These are phyloP conservation scores for Trichonephila clavata DNA, from an alignment of 1,140 invertebrate species.

Conservation along the genomic window DNA sequence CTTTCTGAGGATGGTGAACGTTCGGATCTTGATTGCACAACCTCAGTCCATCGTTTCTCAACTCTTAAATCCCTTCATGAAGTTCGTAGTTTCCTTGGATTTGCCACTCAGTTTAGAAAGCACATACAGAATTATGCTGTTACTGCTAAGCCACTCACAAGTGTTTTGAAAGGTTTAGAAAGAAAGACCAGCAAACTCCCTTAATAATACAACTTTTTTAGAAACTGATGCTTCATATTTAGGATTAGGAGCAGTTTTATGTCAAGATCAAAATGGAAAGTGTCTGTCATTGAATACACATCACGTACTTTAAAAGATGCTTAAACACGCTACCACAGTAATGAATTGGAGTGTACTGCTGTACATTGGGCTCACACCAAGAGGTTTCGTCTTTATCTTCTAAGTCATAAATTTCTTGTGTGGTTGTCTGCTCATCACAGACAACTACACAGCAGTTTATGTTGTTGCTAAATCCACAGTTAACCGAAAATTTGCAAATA, in stretches of 20 bases:
- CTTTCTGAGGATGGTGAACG: neutral
- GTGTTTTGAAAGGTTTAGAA: neutral
- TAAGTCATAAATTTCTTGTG: neutral
- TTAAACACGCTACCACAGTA: neutral
- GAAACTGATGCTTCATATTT: constrained; percentile 25
- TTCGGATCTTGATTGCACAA: neutral
- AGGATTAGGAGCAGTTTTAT: neutral
- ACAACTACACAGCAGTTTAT: neutral
- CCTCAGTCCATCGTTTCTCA: neutral
- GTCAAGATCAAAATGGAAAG: constrained; percentile 30
- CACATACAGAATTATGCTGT: neutral
- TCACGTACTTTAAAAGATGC: neutral
- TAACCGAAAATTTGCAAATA: neutral
- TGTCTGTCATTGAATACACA: neutral
- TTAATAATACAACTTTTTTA: neutral
- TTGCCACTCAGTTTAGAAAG: constrained; percentile 2
- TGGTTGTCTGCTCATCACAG: neutral
- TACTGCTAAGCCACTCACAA: neutral
- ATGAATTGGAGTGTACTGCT: neutral
- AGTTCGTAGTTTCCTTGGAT: constrained; percentile 1
- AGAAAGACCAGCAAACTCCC: constrained; percentile 5
- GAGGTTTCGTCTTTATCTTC: neutral
- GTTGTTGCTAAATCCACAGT: neutral
- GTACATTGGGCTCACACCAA: neutral
- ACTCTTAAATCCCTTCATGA: neutral